Base-by-base conservation (phyloP, 2,888 invertebrate genomes). In the Deroplatys truncata region DNA sequence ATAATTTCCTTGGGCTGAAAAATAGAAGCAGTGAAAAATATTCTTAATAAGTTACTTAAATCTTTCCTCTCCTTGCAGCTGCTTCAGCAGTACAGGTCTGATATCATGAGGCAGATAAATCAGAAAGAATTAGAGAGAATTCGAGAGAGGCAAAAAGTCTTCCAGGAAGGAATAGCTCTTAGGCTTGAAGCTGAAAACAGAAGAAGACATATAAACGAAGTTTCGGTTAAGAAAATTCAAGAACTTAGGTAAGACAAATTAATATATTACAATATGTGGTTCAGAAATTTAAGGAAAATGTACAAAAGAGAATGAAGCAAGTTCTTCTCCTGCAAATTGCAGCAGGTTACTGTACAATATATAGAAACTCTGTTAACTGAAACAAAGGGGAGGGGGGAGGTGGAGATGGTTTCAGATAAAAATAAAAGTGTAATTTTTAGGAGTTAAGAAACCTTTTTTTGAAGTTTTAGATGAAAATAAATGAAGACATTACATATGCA, bases 51-150 rank as follows among this genome's bases (percentile, higher is more conserved):
- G 56, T 25, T 9, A 72, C 25, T 20, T 5, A 72, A 20, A 20
- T 72, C 1, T 72, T 72, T 72, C 56, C 56, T 49, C 28, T 89
- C 1, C 13, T 88, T 72, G 28, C 91, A 92, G 92, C 91, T 90
- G 84, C 91, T 91, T 43, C 91, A 92, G 84, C 92, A 94, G 31
- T 95, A 96, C 91, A 94, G 96, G 1, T 95, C 94, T 90, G 96
- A 95, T 91, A 95, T 97, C 87, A 94, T 97, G 93, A 95, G 93
- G 95, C 91, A 94, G 92, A 94, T 97, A 86, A 96, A 96, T 92
- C 95, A 96, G 91, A 97, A 96, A 91, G 96, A 97, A 92, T 94
- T 94, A 13, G 95, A 96, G 90, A 94, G 95, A 93, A 96, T 96
- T 28, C 94, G 95, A 84, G 92, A 94, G 20, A 94, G 96, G 5